phyloP scores from a whole-genome alignment of 2,888 invertebrate genomes.

The Drosophila affinis region DNA sequence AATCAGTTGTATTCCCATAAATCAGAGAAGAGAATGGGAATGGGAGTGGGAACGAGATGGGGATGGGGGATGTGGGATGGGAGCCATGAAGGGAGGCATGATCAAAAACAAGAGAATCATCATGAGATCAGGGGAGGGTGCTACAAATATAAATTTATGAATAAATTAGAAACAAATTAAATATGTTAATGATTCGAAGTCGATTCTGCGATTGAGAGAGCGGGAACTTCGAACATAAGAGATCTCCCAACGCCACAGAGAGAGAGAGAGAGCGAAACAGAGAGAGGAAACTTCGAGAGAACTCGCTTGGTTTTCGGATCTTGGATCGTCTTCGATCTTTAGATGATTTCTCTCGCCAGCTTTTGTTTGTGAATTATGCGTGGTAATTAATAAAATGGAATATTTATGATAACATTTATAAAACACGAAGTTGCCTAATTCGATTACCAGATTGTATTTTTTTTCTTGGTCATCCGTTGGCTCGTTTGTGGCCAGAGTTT shows the following conservation, averaged over 20 bases:
- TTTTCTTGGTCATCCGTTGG: slow-evolving; percentile 31
- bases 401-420: slow-evolving; percentile 80
- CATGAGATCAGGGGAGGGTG: slow-evolving; percentile 54
- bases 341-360: slow-evolving; percentile 16
- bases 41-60: slow-evolving; percentile 24
- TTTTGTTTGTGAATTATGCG: slow-evolving; percentile 68
- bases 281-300: slow-evolving; percentile 25
- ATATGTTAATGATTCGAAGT: slow-evolving; percentile 68
- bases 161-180: slow-evolving; percentile 79
- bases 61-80: slow-evolving; percentile 25
- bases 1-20: slow-evolving; percentile 69
- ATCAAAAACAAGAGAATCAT: slow-evolving; percentile 40
- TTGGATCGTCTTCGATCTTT: slow-evolving; percentile 20
- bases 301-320: slow-evolving; percentile 10
- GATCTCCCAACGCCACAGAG: no score
- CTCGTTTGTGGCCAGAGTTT: slow-evolving; percentile 4
- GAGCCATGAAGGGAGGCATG: slow-evolving; percentile 5
- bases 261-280: slow-evolving; percentile 5
- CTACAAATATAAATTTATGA: slow-evolving; percentile 78
- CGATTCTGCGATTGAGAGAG: slow-evolving; percentile 24
- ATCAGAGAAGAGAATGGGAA: slow-evolving; percentile 56
- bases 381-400: slow-evolving; percentile 79
- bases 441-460: slow-evolving; percentile 68
- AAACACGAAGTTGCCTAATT: slow-evolving; percentile 79
- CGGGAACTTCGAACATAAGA: slow-evolving; percentile 14